A percentile compares a stretch with the other conserved stretches of the same genome.
phyloP scores from a whole-genome alignment of 2,113 vertebrate genomes.

The Cryptomyrus ogoouensis region DNA sequence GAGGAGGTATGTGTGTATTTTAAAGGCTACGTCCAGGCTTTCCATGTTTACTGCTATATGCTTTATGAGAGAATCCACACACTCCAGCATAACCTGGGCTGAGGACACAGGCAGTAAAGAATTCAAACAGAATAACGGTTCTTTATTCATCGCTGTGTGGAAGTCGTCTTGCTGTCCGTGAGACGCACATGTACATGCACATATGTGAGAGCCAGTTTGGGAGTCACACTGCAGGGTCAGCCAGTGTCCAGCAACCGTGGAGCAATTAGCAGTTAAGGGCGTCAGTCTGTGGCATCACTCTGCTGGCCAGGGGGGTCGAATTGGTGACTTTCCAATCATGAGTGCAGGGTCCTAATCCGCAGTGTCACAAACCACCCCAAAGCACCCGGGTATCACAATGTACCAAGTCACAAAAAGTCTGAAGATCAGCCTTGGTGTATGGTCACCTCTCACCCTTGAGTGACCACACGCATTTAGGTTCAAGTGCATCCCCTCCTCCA shows the following conservation, averaged over 20 bases:
- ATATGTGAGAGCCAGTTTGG: not conserved
- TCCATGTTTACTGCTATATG: not conserved
- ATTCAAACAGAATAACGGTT: not conserved
- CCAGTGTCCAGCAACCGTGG: not conserved
- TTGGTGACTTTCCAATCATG: not conserved
- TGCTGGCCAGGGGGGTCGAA: not conserved
- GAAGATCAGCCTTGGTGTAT: not conserved
- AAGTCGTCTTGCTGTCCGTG: not conserved
- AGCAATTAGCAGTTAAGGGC: not conserved
- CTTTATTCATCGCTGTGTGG: not conserved
- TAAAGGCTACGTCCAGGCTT: not conserved
- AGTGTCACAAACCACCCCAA: not conserved
- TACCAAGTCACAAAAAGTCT: not conserved
- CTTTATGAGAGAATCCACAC: not conserved
- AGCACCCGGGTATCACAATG: not conserved
- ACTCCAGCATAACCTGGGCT: not conserved
- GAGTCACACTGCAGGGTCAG: not conserved
- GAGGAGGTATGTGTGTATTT: not conserved
- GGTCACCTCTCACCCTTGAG: not conserved
- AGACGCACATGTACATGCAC: not conserved
- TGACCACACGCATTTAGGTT: not conserved
- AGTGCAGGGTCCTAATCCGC: not conserved
- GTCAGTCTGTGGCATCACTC: not conserved
- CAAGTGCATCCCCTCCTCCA: not conserved
- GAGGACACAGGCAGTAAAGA: not conserved